Evolutionary conservation across 2,113 vertebrate genomes (phyloP).

Genomic region (Meriones unguiculatus): DNA sequence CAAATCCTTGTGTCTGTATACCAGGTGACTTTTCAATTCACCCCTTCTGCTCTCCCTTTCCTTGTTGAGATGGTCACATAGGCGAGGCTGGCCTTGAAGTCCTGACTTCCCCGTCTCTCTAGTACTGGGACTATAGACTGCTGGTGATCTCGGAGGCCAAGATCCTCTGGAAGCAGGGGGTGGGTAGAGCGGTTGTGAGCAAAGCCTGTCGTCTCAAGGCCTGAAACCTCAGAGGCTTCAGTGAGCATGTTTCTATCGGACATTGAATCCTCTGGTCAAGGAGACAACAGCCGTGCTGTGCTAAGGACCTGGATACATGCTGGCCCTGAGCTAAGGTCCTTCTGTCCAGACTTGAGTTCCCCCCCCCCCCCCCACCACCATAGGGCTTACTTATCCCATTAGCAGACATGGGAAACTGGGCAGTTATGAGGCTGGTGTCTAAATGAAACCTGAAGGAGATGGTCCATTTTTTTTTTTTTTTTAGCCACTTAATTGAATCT

Average conservation of each 20-base stretch:
- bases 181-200: not conserved
- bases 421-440: slow-evolving; percentile 35
- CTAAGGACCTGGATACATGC: not conserved
- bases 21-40: not conserved
- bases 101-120: not conserved
- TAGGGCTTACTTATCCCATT: not conserved
- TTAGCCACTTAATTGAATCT: slow-evolving; percentile 81
- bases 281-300: slow-evolving; percentile 12
- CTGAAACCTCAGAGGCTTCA: slow-evolving; percentile 3
- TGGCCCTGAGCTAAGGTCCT: not conserved
- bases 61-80: not conserved
- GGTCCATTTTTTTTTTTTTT: slow-evolving; percentile 66
- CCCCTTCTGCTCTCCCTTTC: not conserved
- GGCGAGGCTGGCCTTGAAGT: not conserved
- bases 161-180: not conserved
- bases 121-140: not conserved
- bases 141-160: not conserved
- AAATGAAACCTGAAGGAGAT: slow-evolving; percentile 70
- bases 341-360: not conserved
- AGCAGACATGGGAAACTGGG: slow-evolving; percentile 64
- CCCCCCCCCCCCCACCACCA: not conserved
- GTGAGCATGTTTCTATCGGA: rapidly evolving
- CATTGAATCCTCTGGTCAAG: not conserved
- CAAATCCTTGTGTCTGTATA: rapidly evolving
- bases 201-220: not conserved